phyloP scores from a whole-genome alignment of 2,888 invertebrate genomes.

The Epistrophella euchroma region DNA sequence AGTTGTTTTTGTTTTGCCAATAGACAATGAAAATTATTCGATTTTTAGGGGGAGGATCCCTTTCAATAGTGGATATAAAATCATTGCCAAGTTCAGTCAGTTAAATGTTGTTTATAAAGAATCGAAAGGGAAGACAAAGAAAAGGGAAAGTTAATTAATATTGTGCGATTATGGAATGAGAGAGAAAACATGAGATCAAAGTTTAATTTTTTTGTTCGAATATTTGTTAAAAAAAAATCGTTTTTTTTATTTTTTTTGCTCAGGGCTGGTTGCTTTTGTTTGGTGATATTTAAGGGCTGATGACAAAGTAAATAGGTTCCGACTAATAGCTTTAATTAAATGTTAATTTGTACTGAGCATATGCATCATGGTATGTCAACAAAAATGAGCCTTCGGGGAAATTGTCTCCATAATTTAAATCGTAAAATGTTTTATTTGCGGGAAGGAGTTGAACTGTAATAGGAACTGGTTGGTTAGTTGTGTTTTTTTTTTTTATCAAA shows the following conservation, averaged over 20 bases:
- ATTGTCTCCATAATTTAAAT: no score
- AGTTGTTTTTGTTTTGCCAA: slow-evolving; percentile 61
- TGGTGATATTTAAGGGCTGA: slow-evolving; percentile 1
- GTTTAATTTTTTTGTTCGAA: neutral
- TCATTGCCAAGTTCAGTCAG: slow-evolving; percentile 62
- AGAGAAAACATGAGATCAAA: slow-evolving; percentile 39
- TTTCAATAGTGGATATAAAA: neutral
- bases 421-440: no score
- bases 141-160: slow-evolving; percentile 69
- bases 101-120: slow-evolving; percentile 18
- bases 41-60: slow-evolving; percentile 39
- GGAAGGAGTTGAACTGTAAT: no score
- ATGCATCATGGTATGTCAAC: no score
- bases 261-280: neutral
- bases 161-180: slow-evolving; percentile 1
- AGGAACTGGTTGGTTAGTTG: no score
- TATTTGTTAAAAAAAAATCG: slow-evolving; percentile 8
- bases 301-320: no score
- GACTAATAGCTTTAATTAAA: no score
- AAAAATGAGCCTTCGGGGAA: no score
- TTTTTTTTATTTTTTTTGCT: neutral
- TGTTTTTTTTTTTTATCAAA: no score
- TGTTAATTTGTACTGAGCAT: no score
- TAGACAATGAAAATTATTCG: slow-evolving; percentile 57
- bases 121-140: neutral